Percentiles rank a stretch among this genome's conserved stretches.
These are phyloP conservation scores for Hyperoplus immaculatus DNA, from an alignment of 2,797 vertebrate species.

Conservation along the genomic window DNA sequence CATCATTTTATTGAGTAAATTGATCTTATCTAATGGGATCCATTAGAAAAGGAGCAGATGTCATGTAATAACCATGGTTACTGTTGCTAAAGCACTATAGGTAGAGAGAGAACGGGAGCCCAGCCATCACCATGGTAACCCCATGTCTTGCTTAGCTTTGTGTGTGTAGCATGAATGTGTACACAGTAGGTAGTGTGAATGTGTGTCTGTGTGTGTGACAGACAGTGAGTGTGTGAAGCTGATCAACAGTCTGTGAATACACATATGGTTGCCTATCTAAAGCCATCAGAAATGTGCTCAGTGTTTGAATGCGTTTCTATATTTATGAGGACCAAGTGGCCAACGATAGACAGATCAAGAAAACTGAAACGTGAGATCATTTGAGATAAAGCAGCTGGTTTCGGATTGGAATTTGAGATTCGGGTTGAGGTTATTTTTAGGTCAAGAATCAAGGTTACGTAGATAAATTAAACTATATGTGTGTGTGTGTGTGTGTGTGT, in stretches of 20 bases:
- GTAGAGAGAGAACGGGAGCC: conserved; percentile 70
- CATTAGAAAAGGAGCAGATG: conserved; percentile 74
- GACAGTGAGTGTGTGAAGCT: conserved; percentile 30
- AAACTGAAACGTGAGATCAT: neutral
- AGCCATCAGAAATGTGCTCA: conserved; percentile 39
- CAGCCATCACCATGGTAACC: conserved; percentile 81
- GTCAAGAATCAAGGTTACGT: neutral
- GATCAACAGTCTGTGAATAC: conserved; percentile 55
- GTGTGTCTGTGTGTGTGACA: conserved; percentile 22
- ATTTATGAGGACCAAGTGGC: conserved; percentile 21
- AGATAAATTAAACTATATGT: neutral
- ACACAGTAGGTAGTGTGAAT: neutral
- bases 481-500: too few species aligned
- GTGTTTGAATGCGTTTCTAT: conserved; percentile 8
- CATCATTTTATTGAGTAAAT: conserved; percentile 57
- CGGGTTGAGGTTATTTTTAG: neutral
- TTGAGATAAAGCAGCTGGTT: neutral
- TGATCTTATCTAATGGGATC: conserved; percentile 67
- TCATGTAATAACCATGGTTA: conserved; percentile 75
- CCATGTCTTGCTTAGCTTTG: conserved; percentile 68
- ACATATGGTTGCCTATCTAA: conserved; percentile 56
- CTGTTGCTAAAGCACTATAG: conserved; percentile 78
- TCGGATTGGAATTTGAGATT: neutral
- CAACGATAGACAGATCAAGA: neutral
- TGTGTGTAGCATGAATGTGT: conserved; percentile 34